Percentiles rank a stretch among this genome's conserved stretches.
Evolutionary conservation across 2,113 vertebrate species (phyloP).

Genomic region (Chaetorhynchus papuensis): DNA sequence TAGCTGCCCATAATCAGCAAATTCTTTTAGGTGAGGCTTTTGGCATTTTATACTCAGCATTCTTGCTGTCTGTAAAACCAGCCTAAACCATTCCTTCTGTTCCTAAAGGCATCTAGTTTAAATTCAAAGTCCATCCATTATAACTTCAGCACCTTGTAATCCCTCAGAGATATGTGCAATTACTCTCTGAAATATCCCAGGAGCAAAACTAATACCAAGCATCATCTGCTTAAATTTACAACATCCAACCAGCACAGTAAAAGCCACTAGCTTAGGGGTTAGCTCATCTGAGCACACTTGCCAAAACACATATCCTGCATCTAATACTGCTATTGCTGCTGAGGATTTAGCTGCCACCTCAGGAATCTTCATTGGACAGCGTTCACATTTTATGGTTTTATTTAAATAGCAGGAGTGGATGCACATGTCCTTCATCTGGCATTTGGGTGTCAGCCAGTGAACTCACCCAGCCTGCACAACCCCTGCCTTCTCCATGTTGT

Average conservation of each 20-base stretch:
- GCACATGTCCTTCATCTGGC: conserved; percentile 9
- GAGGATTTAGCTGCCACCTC: conserved; percentile 58
- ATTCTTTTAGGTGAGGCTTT: conserved; percentile 28
- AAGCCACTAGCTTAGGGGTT: conserved; percentile 37
- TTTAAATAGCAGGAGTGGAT: conserved; percentile 6
- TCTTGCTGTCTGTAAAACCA: conserved; percentile 37
- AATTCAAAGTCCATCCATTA: conserved; percentile 47
- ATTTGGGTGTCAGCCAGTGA: not conserved
- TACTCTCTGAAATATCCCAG: conserved; percentile 54
- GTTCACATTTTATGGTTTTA: not conserved
- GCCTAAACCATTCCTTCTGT: conserved; percentile 37
- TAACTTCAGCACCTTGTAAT: conserved; percentile 59
- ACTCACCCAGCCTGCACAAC: not conserved
- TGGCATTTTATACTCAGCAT: conserved; percentile 7
- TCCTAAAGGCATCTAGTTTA: conserved; percentile 8
- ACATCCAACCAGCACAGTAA: conserved; percentile 39
- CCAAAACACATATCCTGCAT: conserved; percentile 51
- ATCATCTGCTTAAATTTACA: conserved; percentile 63
- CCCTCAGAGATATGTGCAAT: conserved; percentile 49
- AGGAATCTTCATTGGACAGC: conserved; percentile 27
- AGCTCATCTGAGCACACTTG: conserved; percentile 13
- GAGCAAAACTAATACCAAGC: conserved; percentile 49
- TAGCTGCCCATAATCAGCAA: conserved; percentile 35
- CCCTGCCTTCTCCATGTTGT: not conserved
- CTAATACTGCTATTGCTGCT: conserved; percentile 28